Base-by-base conservation (phyloP, 2,888 invertebrate genomes). In the Hydraecia micacea region DNA sequence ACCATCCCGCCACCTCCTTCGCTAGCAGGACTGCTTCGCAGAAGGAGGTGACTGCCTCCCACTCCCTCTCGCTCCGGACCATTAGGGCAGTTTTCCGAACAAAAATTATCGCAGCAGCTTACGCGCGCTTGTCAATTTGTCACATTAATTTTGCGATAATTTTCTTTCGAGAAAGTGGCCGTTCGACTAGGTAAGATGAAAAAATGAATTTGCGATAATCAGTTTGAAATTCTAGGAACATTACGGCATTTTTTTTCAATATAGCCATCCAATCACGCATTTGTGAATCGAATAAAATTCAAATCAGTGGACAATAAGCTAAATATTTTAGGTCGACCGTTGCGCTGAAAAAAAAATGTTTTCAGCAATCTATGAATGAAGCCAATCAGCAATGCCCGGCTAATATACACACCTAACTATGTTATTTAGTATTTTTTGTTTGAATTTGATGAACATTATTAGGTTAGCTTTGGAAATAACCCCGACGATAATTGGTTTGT, bases 281-380 rank as follows among this genome's bases (percentile, higher is more conserved):
- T 66, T 42, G 42, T 55, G 6, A 71, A 15, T 32, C 1, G n/a
- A 69, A 81, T 60, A 46, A 52, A 76, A 77, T 36, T 66, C 18
- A 49, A 77, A 71, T 55, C 46, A 46, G 9, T 21, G 13, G 2
- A 63, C 52, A 77, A 21, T 55, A 71, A 32, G 32, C 5, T 25
- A 39, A 58, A 83, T 63, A 63, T 72, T 63, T 68, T 67, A 71
- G 52, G n/a, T 72, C 9, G 58, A 78, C 32, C 7, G 36, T 71
- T 77, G 49, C 32, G 28, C 18, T 55, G 11, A 63, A 78, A 71
- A 63, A 63, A 77, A 76, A 83, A 66, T 65, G 3, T 69, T 66
- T 78, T 63, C 36, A 32, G 32, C 28, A 28, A 36, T 68, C 52
- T 36, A 79, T 81, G 79, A 81, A 81, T 68, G 58, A 77, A 83